These are phyloP conservation scores for Cheilosia impressa DNA, from an alignment of 2,888 invertebrate species.

Conservation along the genomic window DNA sequence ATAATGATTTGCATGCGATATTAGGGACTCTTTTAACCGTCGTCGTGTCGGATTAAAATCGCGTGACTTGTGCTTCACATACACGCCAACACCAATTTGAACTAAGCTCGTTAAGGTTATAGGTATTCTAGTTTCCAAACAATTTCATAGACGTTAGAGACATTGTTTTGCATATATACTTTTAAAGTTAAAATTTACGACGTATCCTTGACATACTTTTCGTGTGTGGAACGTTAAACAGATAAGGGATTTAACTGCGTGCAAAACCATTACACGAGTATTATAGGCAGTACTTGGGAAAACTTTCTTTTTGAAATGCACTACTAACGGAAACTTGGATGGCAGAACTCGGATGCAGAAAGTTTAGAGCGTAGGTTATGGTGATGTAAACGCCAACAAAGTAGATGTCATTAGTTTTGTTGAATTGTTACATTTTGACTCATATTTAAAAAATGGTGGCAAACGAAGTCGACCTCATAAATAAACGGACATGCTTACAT, in stretches of 20 bases:
- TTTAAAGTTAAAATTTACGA: not conserved
- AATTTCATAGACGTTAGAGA: not conserved
- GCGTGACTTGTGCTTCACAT: slow-evolving; percentile 39
- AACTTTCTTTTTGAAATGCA: not conserved
- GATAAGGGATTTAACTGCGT: slow-evolving; percentile 9
- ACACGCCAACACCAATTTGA: not conserved
- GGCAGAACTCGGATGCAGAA: no score
- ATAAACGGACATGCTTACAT: no score
- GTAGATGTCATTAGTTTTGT: no score
- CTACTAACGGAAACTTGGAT: no score
- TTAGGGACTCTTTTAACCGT: slow-evolving; percentile 33
- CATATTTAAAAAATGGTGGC: no score
- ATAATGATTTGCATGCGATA: slow-evolving; percentile 46
- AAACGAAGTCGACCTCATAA: no score
- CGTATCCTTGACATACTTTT: slow-evolving; percentile 41
- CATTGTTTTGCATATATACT: not conserved
- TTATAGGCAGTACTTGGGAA: not conserved
- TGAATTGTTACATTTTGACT: no score
- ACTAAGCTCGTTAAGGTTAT: not conserved
- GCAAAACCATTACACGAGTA: not conserved
- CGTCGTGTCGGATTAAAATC: slow-evolving; percentile 42
- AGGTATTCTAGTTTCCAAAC: slow-evolving; percentile 4
- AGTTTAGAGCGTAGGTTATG: no score
- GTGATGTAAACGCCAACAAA: no score
- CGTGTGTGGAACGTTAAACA: slow-evolving; percentile 5